phyloP scores from a whole-genome alignment of 2,113 vertebrate species.

The Platycercus adscitus region DNA sequence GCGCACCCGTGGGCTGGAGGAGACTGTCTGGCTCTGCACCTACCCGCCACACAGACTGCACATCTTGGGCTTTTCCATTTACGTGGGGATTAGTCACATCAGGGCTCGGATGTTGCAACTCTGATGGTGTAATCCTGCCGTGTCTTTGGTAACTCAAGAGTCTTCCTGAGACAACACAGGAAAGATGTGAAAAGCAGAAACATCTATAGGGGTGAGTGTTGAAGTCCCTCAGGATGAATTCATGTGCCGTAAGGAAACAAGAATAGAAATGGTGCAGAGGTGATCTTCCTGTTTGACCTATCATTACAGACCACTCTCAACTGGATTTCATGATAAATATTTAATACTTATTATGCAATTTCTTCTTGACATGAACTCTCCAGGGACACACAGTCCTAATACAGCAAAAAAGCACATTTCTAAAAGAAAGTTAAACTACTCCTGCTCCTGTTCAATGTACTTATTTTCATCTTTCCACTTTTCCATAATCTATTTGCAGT shows the following conservation, averaged over 20 bases:
- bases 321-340: neutral
- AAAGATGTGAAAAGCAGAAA: neutral
- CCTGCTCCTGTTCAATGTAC: neutral
- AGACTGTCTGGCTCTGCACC: neutral
- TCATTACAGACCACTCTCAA: neutral
- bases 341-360: neutral
- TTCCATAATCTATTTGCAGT: neutral
- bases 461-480: neutral
- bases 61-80: neutral
- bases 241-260: neutral
- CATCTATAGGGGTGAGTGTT: neutral
- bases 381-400: neutral
- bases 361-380: neutral
- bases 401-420: accelerated
- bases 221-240: neutral
- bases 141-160: neutral
- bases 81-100: neutral
- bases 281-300: neutral
- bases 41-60: neutral
- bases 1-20: neutral
- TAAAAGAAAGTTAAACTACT: neutral
- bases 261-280: neutral
- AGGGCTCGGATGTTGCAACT: neutral
- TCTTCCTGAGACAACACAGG: neutral
- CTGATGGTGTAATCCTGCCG: neutral